These are phyloP conservation scores for Zaprionus kolodkinae DNA, from an alignment of 1,140 invertebrate species.

Conservation along the genomic window DNA sequence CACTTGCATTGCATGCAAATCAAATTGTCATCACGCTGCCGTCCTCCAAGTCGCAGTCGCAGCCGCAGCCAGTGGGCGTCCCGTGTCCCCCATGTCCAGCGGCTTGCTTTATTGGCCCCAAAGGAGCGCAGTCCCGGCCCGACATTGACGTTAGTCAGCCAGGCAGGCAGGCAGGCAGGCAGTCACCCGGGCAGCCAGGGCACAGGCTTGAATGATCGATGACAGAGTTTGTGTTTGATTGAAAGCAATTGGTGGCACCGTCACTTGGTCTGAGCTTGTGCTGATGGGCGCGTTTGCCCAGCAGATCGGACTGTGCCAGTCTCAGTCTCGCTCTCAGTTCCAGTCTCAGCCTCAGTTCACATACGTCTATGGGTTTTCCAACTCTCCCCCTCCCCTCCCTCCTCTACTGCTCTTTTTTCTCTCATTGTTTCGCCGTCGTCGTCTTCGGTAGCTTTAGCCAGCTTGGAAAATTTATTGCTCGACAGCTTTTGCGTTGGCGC, in stretches of 20 bases:
- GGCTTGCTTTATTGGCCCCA: conserved; percentile 76
- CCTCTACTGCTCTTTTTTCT: conserved; percentile 5
- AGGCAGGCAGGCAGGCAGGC: conserved; percentile 35
- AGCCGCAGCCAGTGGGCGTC: conserved; percentile 18
- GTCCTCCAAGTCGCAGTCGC: conserved; percentile 21
- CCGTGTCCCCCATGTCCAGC: conserved; percentile 52
- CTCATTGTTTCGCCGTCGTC: not conserved
- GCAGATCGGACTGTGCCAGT: not conserved
- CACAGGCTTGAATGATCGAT: conserved; percentile 73
- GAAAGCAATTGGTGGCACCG: conserved; percentile 82
- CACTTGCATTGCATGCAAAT: conserved; percentile 82
- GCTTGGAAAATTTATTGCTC: conserved; percentile 60
- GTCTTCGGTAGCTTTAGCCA: conserved; percentile 40
- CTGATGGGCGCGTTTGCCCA: conserved; percentile 52
- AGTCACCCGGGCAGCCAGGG: conserved; percentile 36
- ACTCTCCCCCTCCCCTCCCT: not conserved
- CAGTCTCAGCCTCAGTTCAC: conserved; percentile 1
- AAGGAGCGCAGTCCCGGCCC: conserved; percentile 43
- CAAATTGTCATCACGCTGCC: conserved; percentile 80
- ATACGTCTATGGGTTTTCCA: conserved; percentile 1
- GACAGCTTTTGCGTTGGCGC: conserved; percentile 51
- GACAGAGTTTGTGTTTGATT: conserved; percentile 82
- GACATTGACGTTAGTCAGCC: conserved; percentile 58
- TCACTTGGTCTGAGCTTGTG: conserved; percentile 65
- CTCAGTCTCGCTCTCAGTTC: no score